Base-by-base conservation (phyloP, 2,113 vertebrate genomes). In the human (Homo sapiens) region DNA sequence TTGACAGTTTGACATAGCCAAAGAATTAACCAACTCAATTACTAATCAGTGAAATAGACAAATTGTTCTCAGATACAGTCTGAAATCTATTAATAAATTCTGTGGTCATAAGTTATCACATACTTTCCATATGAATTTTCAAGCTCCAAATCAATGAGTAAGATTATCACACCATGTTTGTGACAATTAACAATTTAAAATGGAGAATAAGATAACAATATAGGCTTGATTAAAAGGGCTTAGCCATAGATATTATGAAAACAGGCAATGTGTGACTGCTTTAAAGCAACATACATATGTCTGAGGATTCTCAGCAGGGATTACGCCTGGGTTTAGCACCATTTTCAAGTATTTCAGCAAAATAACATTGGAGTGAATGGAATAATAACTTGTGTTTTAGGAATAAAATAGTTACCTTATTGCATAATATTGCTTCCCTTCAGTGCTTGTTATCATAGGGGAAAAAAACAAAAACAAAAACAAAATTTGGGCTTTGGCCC, bases 291-390 rank as follows among this genome's bases (percentile, higher is more conserved):
- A 64, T 61, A 66, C 1, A 43, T 0, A 48, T 50, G 22, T 83
- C 22, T 84, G 73, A 79, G 5, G 45, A 86, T 79, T 90, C 64
- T 87, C 40, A 68, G 22, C 6, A 86, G 79, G 40, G 16, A 81
- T 66, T 82, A 43, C 80, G 40, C 32, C 22, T 85, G 48, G 11
- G 5, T 87, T 84, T 82, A 72, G 43, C 8, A 82, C 2, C 35
- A n/a, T 75, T 94, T 81, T 52, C 81, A 95, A 79, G 30, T 76
- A 85, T 78, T 80, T 92, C 35, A 93, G 35, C 30, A 82, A 32
- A 89, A 61, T 91, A 95, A 79, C 48, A 87, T 43, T 87, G 79
- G 35, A 96, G 55, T 55, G 45, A 93, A 13, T 50, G 1, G 10
- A 73, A 89, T 83, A 25, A 76, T 55, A 94, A 82, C 75, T 45